Evolutionary conservation across 2,888 invertebrate species (phyloP).

Genomic region (Meiosimyza decipiens): DNA sequence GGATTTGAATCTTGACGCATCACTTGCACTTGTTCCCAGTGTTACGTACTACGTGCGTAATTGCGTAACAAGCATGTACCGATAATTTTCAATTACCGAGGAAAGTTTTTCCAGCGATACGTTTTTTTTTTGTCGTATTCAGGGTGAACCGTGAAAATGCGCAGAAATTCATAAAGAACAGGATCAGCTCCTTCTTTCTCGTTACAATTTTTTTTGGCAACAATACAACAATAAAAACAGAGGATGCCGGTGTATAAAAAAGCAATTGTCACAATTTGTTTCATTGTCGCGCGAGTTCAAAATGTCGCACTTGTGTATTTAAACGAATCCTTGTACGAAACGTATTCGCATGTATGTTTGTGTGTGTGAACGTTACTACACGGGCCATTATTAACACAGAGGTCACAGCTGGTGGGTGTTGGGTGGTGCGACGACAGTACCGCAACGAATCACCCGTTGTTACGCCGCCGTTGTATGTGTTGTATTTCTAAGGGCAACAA

Average conservation of each 20-base stretch:
- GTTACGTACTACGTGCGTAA: background rate
- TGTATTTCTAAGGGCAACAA: background rate
- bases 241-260: slow-evolving; percentile 17
- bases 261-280: slow-evolving; percentile 36
- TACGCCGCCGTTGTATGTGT: slow-evolving; percentile 4
- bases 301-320: slow-evolving; percentile 29
- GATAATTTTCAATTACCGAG: slow-evolving; percentile 25
- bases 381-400: slow-evolving; percentile 27
- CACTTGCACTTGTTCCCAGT: slow-evolving; percentile 3
- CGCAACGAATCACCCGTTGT: slow-evolving; percentile 17
- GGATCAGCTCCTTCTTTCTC: background rate
- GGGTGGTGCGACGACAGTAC: slow-evolving; percentile 13
- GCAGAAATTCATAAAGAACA: background rate
- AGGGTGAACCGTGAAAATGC: slow-evolving; percentile 31
- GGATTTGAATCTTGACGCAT: background rate
- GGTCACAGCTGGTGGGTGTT: slow-evolving; percentile 36
- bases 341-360: slow-evolving; percentile 1
- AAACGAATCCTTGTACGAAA: background rate
- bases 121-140: background rate
- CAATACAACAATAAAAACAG: slow-evolving; percentile 17
- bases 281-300: slow-evolving; percentile 27
- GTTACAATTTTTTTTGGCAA: background rate
- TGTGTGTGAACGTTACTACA: slow-evolving; percentile 15
- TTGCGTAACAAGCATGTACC: slow-evolving; percentile 31
- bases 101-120: background rate